Conservation (phyloP, 2,888 invertebrate genomes). For the Epirrhoe tristata region DNA sequence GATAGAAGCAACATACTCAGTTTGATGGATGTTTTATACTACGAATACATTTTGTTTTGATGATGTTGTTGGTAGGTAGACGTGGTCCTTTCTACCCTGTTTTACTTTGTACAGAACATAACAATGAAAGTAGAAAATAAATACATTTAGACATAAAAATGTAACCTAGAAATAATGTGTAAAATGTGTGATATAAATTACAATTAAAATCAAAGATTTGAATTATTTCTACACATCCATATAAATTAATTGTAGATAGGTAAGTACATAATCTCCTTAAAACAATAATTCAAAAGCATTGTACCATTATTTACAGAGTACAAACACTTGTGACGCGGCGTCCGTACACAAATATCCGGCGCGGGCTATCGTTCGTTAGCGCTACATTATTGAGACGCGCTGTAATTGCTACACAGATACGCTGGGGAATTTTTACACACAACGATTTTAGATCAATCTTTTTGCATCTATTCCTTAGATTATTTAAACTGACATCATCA, state of each 20-base stretch:
- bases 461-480: background rate
- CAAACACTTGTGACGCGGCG: conserved; percentile 26
- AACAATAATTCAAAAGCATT: conserved; percentile 19
- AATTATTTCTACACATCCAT: too few relatives aligned
- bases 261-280: conserved; percentile 8
- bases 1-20: background rate
- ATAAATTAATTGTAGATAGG: too few relatives aligned
- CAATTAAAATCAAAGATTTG: too few relatives aligned
- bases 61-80: conserved; percentile 17
- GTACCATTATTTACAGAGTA: conserved; percentile 20
- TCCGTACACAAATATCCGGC: conserved; percentile 40
- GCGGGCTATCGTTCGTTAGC: conserved; percentile 70
- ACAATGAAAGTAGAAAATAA: too few relatives aligned
- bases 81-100: background rate
- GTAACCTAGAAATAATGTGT: too few relatives aligned
- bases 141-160: too few relatives aligned
- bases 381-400: conserved; percentile 71
- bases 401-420: conserved; percentile 75
- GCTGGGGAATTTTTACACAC: conserved; percentile 53
- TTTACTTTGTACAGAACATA: background rate
- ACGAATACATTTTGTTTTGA: conserved; percentile 38
- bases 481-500: too few relatives aligned
- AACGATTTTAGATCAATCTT: conserved; percentile 47
- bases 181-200: too few relatives aligned
- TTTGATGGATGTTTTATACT: conserved; percentile 47